Evolutionary conservation across 2,113 vertebrate species (phyloP).

Genomic region (Dunckerocampus dactyliophorus): DNA sequence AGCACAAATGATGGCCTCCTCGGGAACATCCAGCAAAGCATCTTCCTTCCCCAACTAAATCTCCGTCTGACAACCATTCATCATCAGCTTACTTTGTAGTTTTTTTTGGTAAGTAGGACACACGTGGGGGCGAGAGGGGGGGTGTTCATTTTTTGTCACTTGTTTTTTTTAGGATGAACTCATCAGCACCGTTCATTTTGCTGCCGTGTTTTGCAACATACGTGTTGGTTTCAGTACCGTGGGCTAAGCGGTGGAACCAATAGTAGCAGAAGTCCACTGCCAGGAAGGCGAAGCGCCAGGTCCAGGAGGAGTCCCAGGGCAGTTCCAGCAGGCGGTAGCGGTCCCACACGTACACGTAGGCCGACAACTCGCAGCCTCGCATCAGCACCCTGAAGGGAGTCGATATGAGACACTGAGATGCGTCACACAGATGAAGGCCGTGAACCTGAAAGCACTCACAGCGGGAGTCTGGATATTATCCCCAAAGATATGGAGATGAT

Average conservation of each 20-base stretch:
- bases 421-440: neutral
- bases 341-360: slow-evolving; percentile 85
- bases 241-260: slow-evolving; percentile 85
- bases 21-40: slow-evolving; percentile 46
- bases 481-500: slow-evolving; percentile 82
- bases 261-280: slow-evolving; percentile 89
- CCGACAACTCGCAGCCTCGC: slow-evolving; percentile 79
- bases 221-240: slow-evolving; percentile 71
- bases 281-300: slow-evolving; percentile 85
- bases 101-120: slow-evolving; percentile 5
- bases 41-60: neutral
- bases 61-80: too few species aligned
- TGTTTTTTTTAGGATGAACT: too few species aligned
- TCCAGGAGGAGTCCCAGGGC: slow-evolving; percentile 88
- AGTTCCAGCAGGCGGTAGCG: slow-evolving; percentile 78
- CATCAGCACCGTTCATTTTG: too few species aligned
- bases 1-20: slow-evolving; percentile 83
- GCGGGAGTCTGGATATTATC: slow-evolving; percentile 81
- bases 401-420: neutral
- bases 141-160: too few species aligned
- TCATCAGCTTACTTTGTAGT: slow-evolving; percentile 30
- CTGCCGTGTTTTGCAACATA: too few species aligned
- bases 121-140: too few species aligned
- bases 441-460: slow-evolving; percentile 69
- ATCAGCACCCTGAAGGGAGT: slow-evolving; percentile 72